A percentile compares a stretch with the other conserved stretches of the same genome.
Evolutionary conservation across 2,888 invertebrate genomes (phyloP).

Genomic region (Philaethria dido): DNA sequence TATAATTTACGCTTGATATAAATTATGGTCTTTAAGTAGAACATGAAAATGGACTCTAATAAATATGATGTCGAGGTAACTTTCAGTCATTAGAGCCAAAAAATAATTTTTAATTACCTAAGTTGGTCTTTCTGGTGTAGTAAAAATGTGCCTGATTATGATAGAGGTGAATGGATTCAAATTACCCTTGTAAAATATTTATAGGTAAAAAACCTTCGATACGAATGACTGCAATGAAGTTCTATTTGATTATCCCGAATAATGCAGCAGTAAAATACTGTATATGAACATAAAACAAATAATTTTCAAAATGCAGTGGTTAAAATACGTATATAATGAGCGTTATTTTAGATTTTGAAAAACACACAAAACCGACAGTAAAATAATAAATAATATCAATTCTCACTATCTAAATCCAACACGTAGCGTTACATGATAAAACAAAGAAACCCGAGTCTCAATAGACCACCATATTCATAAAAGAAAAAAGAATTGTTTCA

Average conservation of each 20-base stretch:
- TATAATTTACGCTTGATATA: slow-evolving; percentile 14
- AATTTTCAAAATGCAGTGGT: not conserved
- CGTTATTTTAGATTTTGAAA: not conserved
- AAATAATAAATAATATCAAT: slow-evolving; percentile 6
- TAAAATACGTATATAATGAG: not conserved
- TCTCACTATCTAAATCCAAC: not conserved
- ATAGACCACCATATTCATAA: slow-evolving; percentile 18
- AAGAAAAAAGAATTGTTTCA: slow-evolving; percentile 13
- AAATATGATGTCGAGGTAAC: not conserved
- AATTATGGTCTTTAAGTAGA: not conserved
- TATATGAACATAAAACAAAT: not conserved
- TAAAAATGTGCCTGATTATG: no score
- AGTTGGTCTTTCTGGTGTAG: no score
- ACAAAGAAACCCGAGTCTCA: slow-evolving; percentile 20
- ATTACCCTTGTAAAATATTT: no score
- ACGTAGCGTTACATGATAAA: not conserved
- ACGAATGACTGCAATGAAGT: no score
- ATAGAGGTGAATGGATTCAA: no score
- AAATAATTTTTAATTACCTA: no score
- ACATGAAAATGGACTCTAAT: not conserved
- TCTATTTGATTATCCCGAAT: no score
- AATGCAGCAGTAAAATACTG: no score
- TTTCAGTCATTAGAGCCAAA: not conserved
- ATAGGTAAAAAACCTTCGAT: no score
- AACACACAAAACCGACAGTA: not conserved